phyloP scores from a whole-genome alignment of 2,113 vertebrate species.

The Orycteropus afer region DNA sequence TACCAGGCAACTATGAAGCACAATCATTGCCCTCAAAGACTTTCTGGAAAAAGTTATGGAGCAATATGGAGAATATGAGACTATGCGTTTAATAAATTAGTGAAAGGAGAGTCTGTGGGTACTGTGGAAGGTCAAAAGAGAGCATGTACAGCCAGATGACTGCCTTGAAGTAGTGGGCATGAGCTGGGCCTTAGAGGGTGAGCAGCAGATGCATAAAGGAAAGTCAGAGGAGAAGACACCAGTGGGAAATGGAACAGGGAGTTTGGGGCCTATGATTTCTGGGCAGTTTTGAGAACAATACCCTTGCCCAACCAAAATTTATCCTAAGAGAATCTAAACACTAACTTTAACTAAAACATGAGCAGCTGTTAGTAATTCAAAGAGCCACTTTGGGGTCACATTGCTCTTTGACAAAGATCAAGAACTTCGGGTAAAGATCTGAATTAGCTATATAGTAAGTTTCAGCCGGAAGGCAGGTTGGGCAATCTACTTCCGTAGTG shows the following conservation, averaged over 20 bases:
- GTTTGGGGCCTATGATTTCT: too few relatives aligned
- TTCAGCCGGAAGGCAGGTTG: too few relatives aligned
- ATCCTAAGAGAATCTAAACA: background rate
- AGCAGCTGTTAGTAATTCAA: background rate
- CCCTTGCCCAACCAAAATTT: background rate
- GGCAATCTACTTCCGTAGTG: too few relatives aligned
- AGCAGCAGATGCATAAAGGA: background rate
- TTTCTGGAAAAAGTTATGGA: background rate
- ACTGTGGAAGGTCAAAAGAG: background rate
- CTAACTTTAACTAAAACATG: background rate
- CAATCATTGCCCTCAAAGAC: background rate
- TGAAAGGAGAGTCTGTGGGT: background rate
- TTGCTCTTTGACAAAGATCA: background rate
- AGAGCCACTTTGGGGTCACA: background rate
- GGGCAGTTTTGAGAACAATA: background rate
- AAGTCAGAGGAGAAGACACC: background rate
- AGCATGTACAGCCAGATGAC: too few relatives aligned
- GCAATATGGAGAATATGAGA: background rate
- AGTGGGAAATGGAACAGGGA: background rate
- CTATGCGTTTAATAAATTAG: background rate
- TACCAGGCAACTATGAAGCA: background rate
- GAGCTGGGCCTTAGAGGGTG: background rate
- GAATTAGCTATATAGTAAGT: too few relatives aligned
- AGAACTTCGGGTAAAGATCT: background rate
- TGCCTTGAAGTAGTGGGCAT: background rate